Percentiles rank a stretch among this genome's conserved stretches.
Evolutionary conservation across 2,888 invertebrate genomes (phyloP).

Genomic region (Hemaris fuciformis): DNA sequence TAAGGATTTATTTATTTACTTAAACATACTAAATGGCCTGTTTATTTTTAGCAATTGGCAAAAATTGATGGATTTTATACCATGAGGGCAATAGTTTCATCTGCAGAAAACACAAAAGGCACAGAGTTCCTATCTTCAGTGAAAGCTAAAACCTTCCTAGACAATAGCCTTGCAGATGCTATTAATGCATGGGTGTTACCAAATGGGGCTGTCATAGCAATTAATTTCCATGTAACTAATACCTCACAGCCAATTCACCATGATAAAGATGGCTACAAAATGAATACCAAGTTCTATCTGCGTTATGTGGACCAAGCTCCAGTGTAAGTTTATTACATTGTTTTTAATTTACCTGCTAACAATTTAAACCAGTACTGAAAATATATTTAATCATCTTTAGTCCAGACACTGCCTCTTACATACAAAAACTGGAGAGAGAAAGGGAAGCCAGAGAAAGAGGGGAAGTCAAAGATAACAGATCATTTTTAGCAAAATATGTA

Average conservation of each 20-base stretch:
- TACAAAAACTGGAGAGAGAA: constrained; percentile 96
- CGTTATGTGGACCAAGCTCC: constrained; percentile 92
- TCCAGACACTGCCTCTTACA: constrained; percentile 97
- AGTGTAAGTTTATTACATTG: constrained; percentile 65
- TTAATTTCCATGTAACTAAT: constrained; percentile 79
- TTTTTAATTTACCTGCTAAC: not conserved
- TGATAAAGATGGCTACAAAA: constrained; percentile 50
- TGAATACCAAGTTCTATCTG: constrained; percentile 90
- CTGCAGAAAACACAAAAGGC: constrained; percentile 83
- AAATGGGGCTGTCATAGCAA: constrained; percentile 88
- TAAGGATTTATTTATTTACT: no score
- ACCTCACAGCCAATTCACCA: constrained; percentile 39
- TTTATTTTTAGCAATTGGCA: constrained; percentile 81
- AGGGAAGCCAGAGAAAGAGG: constrained; percentile 93
- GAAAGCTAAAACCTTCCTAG: constrained; percentile 89
- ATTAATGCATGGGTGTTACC: constrained; percentile 91
- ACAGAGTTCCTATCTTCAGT: constrained; percentile 88
- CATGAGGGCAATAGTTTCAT: constrained; percentile 85
- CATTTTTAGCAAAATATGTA: constrained; percentile 99
- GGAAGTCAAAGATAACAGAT: constrained; percentile 95
- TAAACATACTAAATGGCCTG: not conserved
- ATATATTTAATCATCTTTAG: constrained; percentile 64
- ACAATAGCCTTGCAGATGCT: constrained; percentile 88
- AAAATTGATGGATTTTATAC: constrained; percentile 87
- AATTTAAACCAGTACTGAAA: no score